phyloP scores from a whole-genome alignment of 2,888 invertebrate species.

The Physocephala rufipes region DNA sequence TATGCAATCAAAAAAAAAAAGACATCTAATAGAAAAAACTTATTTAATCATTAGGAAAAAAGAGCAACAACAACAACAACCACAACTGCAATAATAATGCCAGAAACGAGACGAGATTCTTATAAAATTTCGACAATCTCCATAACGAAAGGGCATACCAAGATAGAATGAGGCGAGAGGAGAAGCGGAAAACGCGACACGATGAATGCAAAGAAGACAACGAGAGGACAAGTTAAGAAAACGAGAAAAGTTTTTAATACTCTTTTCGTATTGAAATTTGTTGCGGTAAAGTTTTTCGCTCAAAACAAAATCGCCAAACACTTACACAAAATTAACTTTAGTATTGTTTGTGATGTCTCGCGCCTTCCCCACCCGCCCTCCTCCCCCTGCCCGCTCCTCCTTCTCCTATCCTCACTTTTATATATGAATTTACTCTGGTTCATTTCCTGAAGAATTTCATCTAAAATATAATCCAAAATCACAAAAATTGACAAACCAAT shows the following conservation, averaged over 20 bases:
- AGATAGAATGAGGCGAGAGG: too few relatives aligned
- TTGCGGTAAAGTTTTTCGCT: not conserved
- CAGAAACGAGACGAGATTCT: conserved; percentile 19
- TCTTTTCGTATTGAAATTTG: not conserved
- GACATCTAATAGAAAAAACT: too few relatives aligned
- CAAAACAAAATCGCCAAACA: conserved; percentile 5
- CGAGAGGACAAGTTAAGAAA: not conserved
- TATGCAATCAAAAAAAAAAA: too few relatives aligned
- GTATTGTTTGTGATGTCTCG: not conserved
- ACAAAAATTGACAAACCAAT: not conserved
- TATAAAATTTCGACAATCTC: conserved; percentile 40
- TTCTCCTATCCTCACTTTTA: too few relatives aligned
- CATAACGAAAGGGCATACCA: conserved; percentile 9
- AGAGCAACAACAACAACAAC: conserved; percentile 24
- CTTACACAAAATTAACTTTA: not conserved
- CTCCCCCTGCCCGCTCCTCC: too few relatives aligned
- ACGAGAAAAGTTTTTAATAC: conserved; percentile 11
- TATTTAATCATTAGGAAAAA: too few relatives aligned
- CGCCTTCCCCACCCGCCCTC: not conserved
- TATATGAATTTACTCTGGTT: too few relatives aligned
- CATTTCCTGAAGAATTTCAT: too few relatives aligned
- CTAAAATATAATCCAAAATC: too few relatives aligned
- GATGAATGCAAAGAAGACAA: too few relatives aligned
- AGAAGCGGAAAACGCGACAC: too few relatives aligned
- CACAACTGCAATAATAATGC: conserved; percentile 4